Base-by-base conservation (phyloP, 2,113 vertebrate genomes). In the Strix uralensis region DNA sequence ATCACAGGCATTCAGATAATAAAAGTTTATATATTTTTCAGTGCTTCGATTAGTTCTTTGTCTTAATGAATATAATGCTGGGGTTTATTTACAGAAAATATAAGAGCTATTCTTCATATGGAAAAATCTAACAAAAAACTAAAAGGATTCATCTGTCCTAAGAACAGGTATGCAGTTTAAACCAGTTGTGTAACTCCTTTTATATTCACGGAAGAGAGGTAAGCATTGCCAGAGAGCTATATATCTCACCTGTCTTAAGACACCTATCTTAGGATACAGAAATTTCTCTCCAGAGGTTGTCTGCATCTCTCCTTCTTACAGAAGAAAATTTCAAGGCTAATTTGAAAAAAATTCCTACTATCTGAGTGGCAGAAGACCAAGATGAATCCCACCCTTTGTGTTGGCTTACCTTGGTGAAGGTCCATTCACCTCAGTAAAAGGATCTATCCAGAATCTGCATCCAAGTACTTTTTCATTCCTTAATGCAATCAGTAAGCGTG, bases 381-480 rank as follows among this genome's bases (percentile, higher is more conserved):
- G n/a, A 38, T 74, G 32, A 70, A 32, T 70, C 16, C 86, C 42
- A 36, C n/a, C 15, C 7, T 72, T 16, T 54, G 4, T 59, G 7
- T 47, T 67, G 9, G 2, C 11, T 89, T 87, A 47, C 5, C 10
- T 57, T 69, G 16, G 2, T 70, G 75, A 77, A 90, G 19, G 34
- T 80, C 51, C 11, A 9, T 80, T 92, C 46, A 46, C 12, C 25
- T 61, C 46, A 44, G 40, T 49, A 73, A 80, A 83, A 81, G 5
- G 4, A 62, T 61, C 17, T 36, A 30, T 29, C 8, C 11, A 72
- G 52, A 88, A n/a, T 32, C 6, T 10, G 26, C 7, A 51, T 86
- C 32, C 58, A 58, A 34, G 18, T 61, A 63, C 74, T 94, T 90
- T 90, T 94, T 88, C 36, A 77, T 65, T 88, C 22, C 40, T 82